Base-by-base conservation (phyloP, 2,888 invertebrate species). In the Synergus umbraculus region DNA sequence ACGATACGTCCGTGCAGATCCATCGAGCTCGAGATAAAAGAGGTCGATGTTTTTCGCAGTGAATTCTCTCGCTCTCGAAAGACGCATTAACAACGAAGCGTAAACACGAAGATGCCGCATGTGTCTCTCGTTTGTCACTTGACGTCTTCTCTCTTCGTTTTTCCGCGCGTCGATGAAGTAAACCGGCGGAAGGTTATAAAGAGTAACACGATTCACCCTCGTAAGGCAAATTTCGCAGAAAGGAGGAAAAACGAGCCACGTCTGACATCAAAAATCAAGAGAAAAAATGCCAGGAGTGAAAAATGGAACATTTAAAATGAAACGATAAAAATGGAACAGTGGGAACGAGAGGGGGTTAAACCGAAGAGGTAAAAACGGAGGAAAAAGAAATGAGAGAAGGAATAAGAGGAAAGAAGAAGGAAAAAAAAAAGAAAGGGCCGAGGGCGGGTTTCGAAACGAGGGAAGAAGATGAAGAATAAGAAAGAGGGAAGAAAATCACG, bases 111-210 rank as follows among this genome's bases (percentile, higher is more conserved):
- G 82, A 80, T 84, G 81, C 79, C 87, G 87, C 89, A 88, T 88
- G 87, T 87, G 89, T 89, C 86, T 85, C 86, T 89, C 89, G 87
- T 89, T 89, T 88, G 88, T 89, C 89, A 89, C 86, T 88, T 85
- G 86, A 86, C 86, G 85, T 89, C 87, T 87, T 86, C 86, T 85
- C 85, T 89, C 86, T 84, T 85, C 83, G 85, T 86, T 86, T 87
- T 87, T 88, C 87, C 87, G 87, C 86, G 87, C 86, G 86, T 83
- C 86, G 85, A 86, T 87, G 54, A 73, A 73, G 54, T 73, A 37
- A 73, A 73, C 49, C 69, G 15, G 69, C 73, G 54, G 73, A 54
- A 73, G 54, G n/a, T 73, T 73, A 54, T 54, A 73, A 73, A 73
- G 73, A 73, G n/a, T 73, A 69, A 54, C 73, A 41, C 49, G 37